Evolutionary conservation across 1,140 invertebrate genomes (phyloP), one percentile per base, ranked within the genome.

Genomic region (Chironomus tepperi): DNA sequence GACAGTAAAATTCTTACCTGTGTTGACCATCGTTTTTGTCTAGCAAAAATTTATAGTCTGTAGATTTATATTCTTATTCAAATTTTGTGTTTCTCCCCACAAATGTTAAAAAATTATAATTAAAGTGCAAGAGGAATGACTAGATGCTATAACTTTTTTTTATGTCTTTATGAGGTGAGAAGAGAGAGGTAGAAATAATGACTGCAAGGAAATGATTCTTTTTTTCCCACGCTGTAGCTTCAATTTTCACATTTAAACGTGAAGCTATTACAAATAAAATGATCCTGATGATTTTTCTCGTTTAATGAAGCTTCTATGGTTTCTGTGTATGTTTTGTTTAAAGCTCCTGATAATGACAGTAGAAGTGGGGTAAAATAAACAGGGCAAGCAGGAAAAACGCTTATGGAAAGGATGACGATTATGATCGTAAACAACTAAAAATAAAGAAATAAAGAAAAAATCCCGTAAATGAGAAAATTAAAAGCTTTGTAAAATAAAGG

Each of bases 1-100:
- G 18, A 10, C 19, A 70, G 16, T 16, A 10, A 47, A 47, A 15
- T 70, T 70, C 65, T 70, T 70, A 70, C 65, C 65, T 70, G 65
- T 70, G 18, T 70, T 18, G 18, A 70, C 65, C 65, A 70, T 67
- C 18, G 5, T 19, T 70, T 70, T 19, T 70, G 2, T 70, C 16
- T 57, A 1, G 9, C 10, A 3, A n/a, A n/a, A 12, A 57, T 12
- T 57, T 10, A 57, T 57, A 57, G 10, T 10, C 47, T n/a, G 47
- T 10, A 7, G 47, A 57, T 57, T 57, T 57, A 12, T 2, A 12
- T 57, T 34, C 24, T 34, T 34, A 34, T 34, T 34, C 24, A 34
- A 34, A 34, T 2, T 34, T 34, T 34, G n/a, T 5, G 24, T 34
- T 34, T 34, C 24, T 34, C 24, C 24, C 24, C 1, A 57, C 1